These are phyloP conservation scores for Orius laevigatus DNA, from an alignment of 1,140 invertebrate species.

Conservation along the genomic window DNA sequence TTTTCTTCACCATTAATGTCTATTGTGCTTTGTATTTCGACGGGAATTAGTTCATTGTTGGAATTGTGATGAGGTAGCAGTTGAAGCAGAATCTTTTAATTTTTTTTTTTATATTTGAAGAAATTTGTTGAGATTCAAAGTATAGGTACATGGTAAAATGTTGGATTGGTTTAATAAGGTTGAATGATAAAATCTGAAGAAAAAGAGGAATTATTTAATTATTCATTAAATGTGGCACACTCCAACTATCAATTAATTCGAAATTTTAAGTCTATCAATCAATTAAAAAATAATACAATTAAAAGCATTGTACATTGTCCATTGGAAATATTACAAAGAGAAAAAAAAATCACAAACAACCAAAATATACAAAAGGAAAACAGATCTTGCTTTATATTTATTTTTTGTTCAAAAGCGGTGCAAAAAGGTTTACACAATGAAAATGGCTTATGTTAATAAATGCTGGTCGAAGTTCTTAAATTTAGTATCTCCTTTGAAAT, in stretches of 20 bases:
- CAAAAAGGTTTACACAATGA: not conserved
- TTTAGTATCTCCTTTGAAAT: constrained; percentile 25
- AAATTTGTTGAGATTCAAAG: too few relatives aligned
- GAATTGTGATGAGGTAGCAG: too few relatives aligned
- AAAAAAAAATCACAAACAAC: constrained; percentile 1
- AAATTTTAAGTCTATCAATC: constrained; percentile 1
- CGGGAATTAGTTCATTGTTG: too few relatives aligned
- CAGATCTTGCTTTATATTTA: not conserved
- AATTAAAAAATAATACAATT: constrained; percentile 5
- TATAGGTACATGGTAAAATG: too few relatives aligned
- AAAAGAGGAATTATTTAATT: not conserved
- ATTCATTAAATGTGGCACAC: too few relatives aligned
- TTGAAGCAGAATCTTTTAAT: too few relatives aligned
- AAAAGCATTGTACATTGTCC: constrained; percentile 1
- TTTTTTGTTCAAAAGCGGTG: not conserved
- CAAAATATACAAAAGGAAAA: not conserved
- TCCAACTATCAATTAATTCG: not conserved
- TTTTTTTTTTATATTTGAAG: too few relatives aligned
- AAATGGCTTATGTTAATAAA: not conserved
- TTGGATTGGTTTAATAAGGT: too few relatives aligned
- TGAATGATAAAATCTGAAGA: too few relatives aligned
- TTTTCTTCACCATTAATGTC: too few relatives aligned
- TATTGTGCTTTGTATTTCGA: too few relatives aligned
- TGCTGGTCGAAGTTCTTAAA: constrained; percentile 23
- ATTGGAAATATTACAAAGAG: not conserved